Evolutionary conservation across 92 coral and sea anemone genomes (phyloP).

Genomic region (Epizoanthus scotinus): DNA sequence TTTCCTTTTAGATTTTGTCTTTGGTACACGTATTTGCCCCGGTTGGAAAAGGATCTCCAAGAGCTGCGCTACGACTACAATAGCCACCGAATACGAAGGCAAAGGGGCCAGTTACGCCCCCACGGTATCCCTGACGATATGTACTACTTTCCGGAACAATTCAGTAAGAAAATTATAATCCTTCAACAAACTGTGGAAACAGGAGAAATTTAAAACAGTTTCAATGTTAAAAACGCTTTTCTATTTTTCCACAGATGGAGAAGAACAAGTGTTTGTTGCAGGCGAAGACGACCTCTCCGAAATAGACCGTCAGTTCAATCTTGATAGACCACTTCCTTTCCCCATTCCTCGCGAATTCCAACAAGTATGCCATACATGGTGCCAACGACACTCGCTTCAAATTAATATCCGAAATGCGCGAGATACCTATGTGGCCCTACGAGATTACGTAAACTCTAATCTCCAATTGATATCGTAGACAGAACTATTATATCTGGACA

Average conservation of each 20-base stretch:
- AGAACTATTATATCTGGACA: no score
- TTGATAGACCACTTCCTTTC: slow-evolving; percentile 27
- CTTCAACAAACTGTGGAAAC: no score
- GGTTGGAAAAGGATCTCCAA: slow-evolving; percentile 33
- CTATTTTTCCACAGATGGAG: slow-evolving; percentile 7
- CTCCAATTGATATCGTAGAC: neutral
- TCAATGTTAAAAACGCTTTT: no score
- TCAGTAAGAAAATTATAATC: no score
- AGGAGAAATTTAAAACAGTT: no score
- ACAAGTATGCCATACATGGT: slow-evolving; percentile 17
- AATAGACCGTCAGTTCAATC: slow-evolving; percentile 37
- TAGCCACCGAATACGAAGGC: slow-evolving; percentile 39
- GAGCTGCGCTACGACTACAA: slow-evolving; percentile 48
- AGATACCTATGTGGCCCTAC: neutral
- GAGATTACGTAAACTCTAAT: neutral
- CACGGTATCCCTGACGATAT: slow-evolving; percentile 58
- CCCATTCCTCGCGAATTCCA: slow-evolving; percentile 37
- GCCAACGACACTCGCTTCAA: slow-evolving; percentile 4
- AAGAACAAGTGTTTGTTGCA: slow-evolving; percentile 41
- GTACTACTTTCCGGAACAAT: slow-evolving; percentile 51
- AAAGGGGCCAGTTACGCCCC: slow-evolving; percentile 45
- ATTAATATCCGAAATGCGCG: slow-evolving; percentile 28
- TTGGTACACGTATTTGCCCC: slow-evolving; percentile 50
- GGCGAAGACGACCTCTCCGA: slow-evolving; percentile 33
- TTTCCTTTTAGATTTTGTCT: slow-evolving; percentile 20